Evolutionary conservation across 2,113 vertebrate species (phyloP).

Genomic region (Butorides virescens): DNA sequence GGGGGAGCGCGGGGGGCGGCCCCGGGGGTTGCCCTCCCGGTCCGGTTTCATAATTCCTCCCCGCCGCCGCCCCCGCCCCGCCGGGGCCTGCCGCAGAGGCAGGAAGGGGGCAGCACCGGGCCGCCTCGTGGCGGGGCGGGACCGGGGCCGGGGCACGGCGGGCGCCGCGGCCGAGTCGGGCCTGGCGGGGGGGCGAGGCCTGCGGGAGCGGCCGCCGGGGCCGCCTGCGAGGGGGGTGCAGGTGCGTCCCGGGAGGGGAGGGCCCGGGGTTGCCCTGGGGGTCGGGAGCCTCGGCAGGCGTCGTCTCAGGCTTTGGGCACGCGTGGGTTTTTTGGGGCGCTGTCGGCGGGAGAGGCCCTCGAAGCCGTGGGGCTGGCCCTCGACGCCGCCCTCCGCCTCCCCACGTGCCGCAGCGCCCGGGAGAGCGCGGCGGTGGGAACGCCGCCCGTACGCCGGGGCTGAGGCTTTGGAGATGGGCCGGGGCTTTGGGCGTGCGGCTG

Average conservation of each 20-base stretch:
- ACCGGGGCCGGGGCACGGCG: background rate
- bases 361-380: background rate
- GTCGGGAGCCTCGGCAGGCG: background rate
- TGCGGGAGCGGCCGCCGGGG: no score
- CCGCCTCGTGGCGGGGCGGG: background rate
- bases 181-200: background rate
- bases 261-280: background rate
- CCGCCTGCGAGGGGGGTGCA: no score
- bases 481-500: background rate
- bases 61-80: background rate
- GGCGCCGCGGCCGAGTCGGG: background rate
- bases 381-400: no score
- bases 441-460: accelerated
- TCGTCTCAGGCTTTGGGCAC: accelerated
- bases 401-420: no score
- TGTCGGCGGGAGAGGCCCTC: background rate
- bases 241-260: no score
- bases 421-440: accelerated
- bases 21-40: background rate
- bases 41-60: background rate
- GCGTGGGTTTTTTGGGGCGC: background rate
- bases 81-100: background rate
- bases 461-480: background rate
- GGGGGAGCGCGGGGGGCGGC: no score
- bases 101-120: background rate